Conservation (phyloP, 2,888 invertebrate genomes). For the Oscheius myriophilus region DNA sequence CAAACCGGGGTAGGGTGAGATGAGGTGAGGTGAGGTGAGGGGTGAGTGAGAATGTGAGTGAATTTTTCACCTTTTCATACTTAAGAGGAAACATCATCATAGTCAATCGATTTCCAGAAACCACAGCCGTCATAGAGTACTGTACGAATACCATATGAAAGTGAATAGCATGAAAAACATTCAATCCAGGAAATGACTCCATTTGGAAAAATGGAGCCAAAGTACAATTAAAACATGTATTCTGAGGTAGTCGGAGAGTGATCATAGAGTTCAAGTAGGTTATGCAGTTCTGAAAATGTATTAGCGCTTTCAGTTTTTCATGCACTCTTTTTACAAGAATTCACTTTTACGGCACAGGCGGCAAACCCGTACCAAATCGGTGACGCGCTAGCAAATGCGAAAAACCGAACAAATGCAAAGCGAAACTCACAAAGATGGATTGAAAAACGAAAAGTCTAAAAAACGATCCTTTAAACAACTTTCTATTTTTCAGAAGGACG, state of each 20-base stretch:
- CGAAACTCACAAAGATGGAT: constrained; percentile 24
- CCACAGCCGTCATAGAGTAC: constrained; percentile 10
- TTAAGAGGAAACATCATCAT: constrained; percentile 18
- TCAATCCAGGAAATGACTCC: neutral
- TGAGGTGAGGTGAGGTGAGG: no score
- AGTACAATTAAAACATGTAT: constrained; percentile 25
- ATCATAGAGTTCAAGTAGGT: constrained; percentile 25
- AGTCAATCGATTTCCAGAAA: constrained; percentile 9
- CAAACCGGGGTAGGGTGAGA: no score
- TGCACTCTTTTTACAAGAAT: neutral
- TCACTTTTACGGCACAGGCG: no score
- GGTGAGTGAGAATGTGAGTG: neutral
- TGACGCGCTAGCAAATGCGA: no score
- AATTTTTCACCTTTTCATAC: constrained; percentile 11
- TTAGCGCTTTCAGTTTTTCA: neutral
- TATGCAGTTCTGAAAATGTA: constrained; percentile 12
- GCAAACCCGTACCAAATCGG: no score
- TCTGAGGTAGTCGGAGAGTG: constrained; percentile 22
- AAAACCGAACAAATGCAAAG: no score
- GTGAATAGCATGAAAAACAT: constrained; percentile 20
- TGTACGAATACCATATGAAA: constrained; percentile 20
- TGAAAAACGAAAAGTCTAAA: constrained; percentile 14
- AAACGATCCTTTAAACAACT: constrained; percentile 24
- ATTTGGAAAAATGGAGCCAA: constrained; percentile 14
- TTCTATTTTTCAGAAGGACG: constrained; percentile 11